phyloP scores from a whole-genome alignment of 1,140 invertebrate genomes.

The Ceratosolen fusciceps region DNA sequence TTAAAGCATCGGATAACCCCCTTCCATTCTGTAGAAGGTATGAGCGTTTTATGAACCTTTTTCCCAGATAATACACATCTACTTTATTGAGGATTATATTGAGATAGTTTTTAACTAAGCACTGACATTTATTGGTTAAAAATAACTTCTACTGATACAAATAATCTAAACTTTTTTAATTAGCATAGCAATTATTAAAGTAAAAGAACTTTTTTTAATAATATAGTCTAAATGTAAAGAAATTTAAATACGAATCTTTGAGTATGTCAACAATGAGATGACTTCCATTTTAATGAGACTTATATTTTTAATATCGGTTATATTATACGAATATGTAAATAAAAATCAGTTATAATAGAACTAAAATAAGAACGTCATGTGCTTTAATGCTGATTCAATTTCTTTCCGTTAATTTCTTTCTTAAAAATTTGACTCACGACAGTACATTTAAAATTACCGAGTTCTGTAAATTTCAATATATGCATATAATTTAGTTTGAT shows the following conservation, averaged over 20 bases:
- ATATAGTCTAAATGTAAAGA: too few species aligned
- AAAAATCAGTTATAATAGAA: not conserved
- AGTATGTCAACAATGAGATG: too few species aligned
- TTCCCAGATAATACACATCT: not conserved
- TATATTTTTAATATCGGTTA: not conserved
- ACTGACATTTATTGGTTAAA: too few species aligned
- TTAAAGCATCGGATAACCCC: not conserved
- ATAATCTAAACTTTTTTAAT: too few species aligned
- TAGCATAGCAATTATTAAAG: too few species aligned
- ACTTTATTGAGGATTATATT: not conserved
- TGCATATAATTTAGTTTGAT: too few species aligned
- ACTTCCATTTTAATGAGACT: not conserved
- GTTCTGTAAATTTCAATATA: too few species aligned
- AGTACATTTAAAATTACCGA: too few species aligned
- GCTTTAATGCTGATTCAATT: not conserved
- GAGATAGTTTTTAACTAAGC: too few species aligned
- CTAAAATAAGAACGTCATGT: not conserved
- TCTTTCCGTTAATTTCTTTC: not conserved
- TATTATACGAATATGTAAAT: constrained; percentile 29
- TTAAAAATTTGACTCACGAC: not conserved
- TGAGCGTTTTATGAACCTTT: not conserved
- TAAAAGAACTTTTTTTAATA: too few species aligned
- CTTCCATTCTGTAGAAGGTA: not conserved
- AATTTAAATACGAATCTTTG: too few species aligned
- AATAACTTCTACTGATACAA: too few species aligned